phyloP scores from a whole-genome alignment of 2,797 vertebrate genomes.

The Falco cherrug region DNA sequence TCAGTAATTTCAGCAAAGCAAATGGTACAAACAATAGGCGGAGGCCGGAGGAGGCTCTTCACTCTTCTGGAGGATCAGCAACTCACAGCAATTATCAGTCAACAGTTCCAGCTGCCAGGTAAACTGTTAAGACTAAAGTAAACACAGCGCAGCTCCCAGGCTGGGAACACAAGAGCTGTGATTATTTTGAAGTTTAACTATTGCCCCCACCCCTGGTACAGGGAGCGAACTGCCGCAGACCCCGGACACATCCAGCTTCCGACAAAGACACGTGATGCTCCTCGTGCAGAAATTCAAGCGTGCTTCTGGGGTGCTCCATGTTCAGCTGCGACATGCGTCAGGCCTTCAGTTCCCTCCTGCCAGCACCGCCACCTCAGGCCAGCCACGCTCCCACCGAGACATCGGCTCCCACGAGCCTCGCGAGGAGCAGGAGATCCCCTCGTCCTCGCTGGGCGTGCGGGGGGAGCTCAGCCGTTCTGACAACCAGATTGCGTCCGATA shows the following conservation, averaged over 20 bases:
- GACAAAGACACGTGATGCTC: rapidly evolving
- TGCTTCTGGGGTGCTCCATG: not conserved
- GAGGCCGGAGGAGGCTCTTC: not conserved
- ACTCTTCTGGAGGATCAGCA: not conserved
- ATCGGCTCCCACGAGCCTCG: rapidly evolving
- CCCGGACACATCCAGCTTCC: rapidly evolving
- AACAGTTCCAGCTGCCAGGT: slow-evolving; percentile 6
- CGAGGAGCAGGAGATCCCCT: not conserved
- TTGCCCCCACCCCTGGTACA: not conserved
- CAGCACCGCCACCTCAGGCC: rapidly evolving
- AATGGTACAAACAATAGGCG: not conserved
- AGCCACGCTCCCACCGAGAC: not conserved
- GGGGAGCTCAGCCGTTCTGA: not conserved
- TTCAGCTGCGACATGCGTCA: not conserved
- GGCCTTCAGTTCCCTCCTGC: not conserved
- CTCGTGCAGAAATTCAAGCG: not conserved
- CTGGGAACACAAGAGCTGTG: not conserved
- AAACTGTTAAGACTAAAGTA: not conserved
- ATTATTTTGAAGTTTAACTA: not conserved
- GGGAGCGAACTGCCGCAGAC: rapidly evolving
- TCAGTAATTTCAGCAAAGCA: not conserved
- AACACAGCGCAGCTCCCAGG: not conserved
- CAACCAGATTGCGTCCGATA: not conserved
- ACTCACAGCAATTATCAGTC: not conserved
- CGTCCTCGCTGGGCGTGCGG: rapidly evolving